Evolutionary conservation across 2,888 invertebrate species (phyloP).

Genomic region (Yponomeuta cagnagella): DNA sequence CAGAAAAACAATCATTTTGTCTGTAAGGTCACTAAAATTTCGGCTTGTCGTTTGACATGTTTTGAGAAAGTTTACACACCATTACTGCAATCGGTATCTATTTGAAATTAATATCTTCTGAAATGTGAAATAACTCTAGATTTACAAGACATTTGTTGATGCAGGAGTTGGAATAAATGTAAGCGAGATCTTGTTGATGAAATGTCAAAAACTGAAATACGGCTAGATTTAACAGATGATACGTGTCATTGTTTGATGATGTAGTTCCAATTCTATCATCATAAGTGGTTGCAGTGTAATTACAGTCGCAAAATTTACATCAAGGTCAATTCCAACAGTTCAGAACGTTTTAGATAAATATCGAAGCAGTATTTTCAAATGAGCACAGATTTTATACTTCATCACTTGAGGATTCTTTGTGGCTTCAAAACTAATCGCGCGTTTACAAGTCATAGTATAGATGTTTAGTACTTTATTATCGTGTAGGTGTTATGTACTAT

Average conservation of each 20-base stretch:
- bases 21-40: background rate
- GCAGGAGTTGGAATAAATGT: too few species aligned
- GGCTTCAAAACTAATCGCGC: background rate
- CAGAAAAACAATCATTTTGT: background rate
- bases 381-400: background rate
- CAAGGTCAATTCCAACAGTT: too few species aligned
- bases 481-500: constrained; percentile 6
- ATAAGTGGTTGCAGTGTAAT: too few species aligned
- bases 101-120: background rate
- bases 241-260: too few species aligned
- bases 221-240: too few species aligned
- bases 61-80: background rate
- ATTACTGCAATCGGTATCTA: background rate
- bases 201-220: too few species aligned
- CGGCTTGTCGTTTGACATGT: background rate
- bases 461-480: constrained; percentile 27
- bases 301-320: too few species aligned
- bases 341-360: too few species aligned
- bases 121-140: too few species aligned
- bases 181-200: too few species aligned
- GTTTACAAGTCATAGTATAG: constrained; percentile 14
- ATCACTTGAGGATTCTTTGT: background rate
- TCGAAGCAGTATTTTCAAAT: constrained; percentile 2
- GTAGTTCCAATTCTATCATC: too few species aligned
- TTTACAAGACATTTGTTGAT: too few species aligned